Percentiles rank a stretch among this genome's conserved stretches.
Evolutionary conservation across 2,113 vertebrate species (phyloP).

Genomic region (Phaethon lepturus): DNA sequence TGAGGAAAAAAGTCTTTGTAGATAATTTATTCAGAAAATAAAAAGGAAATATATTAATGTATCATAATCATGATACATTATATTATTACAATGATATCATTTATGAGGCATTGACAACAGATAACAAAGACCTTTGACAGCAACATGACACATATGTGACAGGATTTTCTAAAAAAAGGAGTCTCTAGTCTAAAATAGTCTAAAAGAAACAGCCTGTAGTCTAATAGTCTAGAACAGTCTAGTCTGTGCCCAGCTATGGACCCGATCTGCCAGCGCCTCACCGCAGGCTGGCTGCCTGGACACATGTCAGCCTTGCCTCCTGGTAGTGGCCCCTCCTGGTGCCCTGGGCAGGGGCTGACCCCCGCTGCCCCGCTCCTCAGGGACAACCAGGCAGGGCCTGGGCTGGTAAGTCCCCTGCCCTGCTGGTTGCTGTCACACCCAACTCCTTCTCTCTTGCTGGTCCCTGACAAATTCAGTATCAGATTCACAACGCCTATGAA

Average conservation of each 20-base stretch:
- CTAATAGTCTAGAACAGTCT: neutral
- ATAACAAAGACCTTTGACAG: neutral
- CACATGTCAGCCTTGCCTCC: neutral
- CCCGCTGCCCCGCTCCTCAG: fast-evolving
- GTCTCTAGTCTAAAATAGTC: neutral
- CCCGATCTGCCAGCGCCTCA: no score
- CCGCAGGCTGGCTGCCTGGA: neutral
- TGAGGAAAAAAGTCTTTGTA: neutral
- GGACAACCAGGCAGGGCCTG: fast-evolving
- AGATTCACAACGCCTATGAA: neutral
- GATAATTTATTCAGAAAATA: neutral
- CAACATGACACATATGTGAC: fast-evolving
- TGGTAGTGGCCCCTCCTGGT: neutral
- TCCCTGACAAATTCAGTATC: no score
- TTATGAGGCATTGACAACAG: neutral
- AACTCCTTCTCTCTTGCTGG: neutral
- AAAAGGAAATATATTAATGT: neutral
- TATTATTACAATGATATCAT: no score
- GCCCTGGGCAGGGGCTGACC: neutral
- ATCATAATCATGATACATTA: neutral
- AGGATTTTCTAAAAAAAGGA: neutral
- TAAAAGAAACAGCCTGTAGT: neutral
- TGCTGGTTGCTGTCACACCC: neutral
- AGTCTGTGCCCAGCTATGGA: neutral
- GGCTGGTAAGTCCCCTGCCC: neutral